Base-by-base conservation (phyloP, 2,797 vertebrate species). In the Takifugu ocellatus region DNA sequence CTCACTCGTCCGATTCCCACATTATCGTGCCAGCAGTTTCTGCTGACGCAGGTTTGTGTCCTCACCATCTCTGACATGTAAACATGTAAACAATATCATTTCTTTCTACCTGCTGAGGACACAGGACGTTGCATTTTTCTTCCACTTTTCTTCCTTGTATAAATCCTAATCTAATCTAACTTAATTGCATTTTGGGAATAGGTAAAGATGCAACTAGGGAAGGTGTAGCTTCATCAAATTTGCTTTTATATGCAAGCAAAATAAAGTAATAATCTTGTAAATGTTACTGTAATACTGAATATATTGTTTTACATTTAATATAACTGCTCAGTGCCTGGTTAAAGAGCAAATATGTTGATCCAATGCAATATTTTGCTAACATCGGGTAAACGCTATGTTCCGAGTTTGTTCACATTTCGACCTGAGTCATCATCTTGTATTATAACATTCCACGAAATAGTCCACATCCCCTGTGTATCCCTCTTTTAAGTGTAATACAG, bases 371-470 rank as follows among this genome's bases (percentile, higher is more conserved):
- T 80, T 79, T 79, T 77, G 69, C 80, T 66, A 9, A 61, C 60
- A 64, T 63, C 51, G 54, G 47, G 74, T 65, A 65, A 65, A 54
- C 74, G 33, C 58, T 61, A 75, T 76, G 68, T 78, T 42, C 45
- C 10, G 25, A 69, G 59, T 81, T 24, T 68, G n/a, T 66, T 71
- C 73, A 63, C 73, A 67, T 81, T 74, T 66, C 59, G 49, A 74
- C 74, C 67, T 25, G 66, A 72, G 56, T 69, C 68, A 61, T 68
- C 71, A 79, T 72, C 72, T 74, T 72, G 61, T 86, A 83, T 65
- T 78, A 63, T 84, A 65, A 87, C 88, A 90, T 90, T 89, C 88
- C 87, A 88, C 45, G 63, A 66, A 63, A 71, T 81, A 65, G 72
- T 83, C 55, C 21, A 54, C 61, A 68, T 83, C 60, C 77, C 56